Conservation (phyloP, 1,140 invertebrate species). For the Aphidius gifuensis region DNA sequence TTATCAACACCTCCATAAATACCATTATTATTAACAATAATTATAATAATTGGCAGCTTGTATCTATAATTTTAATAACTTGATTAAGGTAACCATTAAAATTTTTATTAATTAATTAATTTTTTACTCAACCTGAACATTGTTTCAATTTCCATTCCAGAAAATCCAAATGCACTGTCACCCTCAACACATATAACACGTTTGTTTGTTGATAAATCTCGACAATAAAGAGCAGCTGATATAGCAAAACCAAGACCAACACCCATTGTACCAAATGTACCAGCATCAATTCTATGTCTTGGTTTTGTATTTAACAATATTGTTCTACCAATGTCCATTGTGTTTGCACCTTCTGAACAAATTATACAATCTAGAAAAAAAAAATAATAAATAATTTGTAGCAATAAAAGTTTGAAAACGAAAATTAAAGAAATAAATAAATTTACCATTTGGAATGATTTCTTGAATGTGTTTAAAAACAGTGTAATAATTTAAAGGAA, state of each 20-base stretch:
- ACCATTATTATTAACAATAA: slow-evolving; percentile 95
- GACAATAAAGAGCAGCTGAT: slow-evolving; percentile 86
- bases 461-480: slow-evolving; percentile 80
- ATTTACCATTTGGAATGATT: slow-evolving; percentile 62
- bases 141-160: slow-evolving; percentile 96
- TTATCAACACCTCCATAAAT: slow-evolving; percentile 84
- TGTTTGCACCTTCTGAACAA: slow-evolving; percentile 97
- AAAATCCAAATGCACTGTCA: slow-evolving; percentile 96
- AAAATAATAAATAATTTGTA: too few relatives aligned
- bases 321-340: slow-evolving; percentile 95
- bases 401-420: slow-evolving; percentile 1
- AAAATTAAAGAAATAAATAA: background rate
- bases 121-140: slow-evolving; percentile 66
- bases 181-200: slow-evolving; percentile 86
- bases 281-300: slow-evolving; percentile 83
- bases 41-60: slow-evolving; percentile 83
- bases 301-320: slow-evolving; percentile 81
- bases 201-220: slow-evolving; percentile 75
- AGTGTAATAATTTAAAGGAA: slow-evolving; percentile 90
- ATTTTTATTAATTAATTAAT: background rate
- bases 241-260: slow-evolving; percentile 92
- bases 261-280: slow-evolving; percentile 96
- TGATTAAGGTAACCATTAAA: background rate
- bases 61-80: slow-evolving; percentile 63
- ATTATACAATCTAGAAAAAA: slow-evolving; percentile 73